Percentiles rank a stretch among this genome's conserved stretches.
Evolutionary conservation across 2,888 invertebrate genomes (phyloP).

Genomic region (Drymonia ruficornis): DNA sequence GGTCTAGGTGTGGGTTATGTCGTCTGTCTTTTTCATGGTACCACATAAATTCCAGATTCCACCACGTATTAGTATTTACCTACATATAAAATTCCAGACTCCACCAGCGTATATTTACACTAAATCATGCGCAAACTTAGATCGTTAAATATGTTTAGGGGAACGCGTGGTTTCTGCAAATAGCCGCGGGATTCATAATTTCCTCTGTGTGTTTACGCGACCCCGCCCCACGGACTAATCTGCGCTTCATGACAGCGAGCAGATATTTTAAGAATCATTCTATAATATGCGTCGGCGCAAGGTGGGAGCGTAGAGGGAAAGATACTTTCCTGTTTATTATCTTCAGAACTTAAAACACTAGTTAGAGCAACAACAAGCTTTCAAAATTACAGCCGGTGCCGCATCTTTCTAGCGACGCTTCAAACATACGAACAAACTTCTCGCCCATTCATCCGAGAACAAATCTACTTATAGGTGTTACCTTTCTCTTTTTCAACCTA

Average conservation of each 20-base stretch:
- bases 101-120: not conserved
- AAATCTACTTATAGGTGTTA: no score
- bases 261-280: constrained; percentile 46
- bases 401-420: no score
- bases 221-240: constrained; percentile 31
- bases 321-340: not conserved
- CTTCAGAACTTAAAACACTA: no score
- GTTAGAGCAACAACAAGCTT: no score
- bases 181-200: constrained; percentile 29
- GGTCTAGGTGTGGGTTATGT: no score
- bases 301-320: constrained; percentile 10
- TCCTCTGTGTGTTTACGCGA: constrained; percentile 35
- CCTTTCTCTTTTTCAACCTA: no score
- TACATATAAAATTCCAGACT: constrained; percentile 1
- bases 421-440: no score
- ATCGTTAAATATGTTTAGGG: constrained; percentile 6
- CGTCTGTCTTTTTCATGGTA: no score
- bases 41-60: no score
- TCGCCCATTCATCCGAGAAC: no score
- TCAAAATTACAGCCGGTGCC: no score
- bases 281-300: constrained; percentile 20
- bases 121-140: constrained; percentile 6
- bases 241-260: constrained; percentile 33
- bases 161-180: constrained; percentile 13
- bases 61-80: no score